Base-by-base conservation (phyloP, 2,797 vertebrate genomes). In the Tapirus indicus region DNA sequence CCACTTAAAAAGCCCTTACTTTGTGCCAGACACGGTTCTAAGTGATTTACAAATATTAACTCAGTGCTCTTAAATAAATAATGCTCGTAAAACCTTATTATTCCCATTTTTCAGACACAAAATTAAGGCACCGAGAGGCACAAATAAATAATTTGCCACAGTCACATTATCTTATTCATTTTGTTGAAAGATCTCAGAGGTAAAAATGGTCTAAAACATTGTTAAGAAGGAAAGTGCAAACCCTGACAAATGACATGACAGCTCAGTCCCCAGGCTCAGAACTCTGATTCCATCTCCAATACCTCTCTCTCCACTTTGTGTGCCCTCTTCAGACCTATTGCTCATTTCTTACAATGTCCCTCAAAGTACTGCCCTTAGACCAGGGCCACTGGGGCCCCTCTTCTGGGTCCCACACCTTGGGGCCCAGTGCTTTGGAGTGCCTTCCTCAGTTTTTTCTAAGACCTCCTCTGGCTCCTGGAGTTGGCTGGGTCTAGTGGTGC, bases 91-190 rank as follows among this genome's bases (percentile, higher is more conserved):
- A 71, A 16, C 35, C 56, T 94, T 87, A 91, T 66, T 69, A 62
- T 74, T 83, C 62, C 52, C 35, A 80, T 71, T 97, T 94, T 88
- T 17, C 66, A 92, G 60, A 54, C 95, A 23, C 83, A 93, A 90
- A 93, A 77, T 62, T 18, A 79, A 95, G 79, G 35, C 56, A 62
- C 7, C n/a, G 80, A 62, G 49, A 93, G 41, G 8, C 69, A 11
- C 47, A 47, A 47, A 47, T 77, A 84, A 89, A n/a, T 49, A 44
- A 94, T 60, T 95, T 84, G 16, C 49, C 80, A 49, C 8, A 44
- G 23, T 56, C 23, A 49, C 12, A 64, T 72, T 64, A 27, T 78
- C 52, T 80, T 72, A 29, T 93, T 93, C 16, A 35, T 96, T 85
- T 95, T 87, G 14, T 88, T 23, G 23, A 80, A 95, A 95, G 35